These are phyloP conservation scores for Gallirallus australis DNA, from an alignment of 2,797 vertebrate species.

Conservation along the genomic window DNA sequence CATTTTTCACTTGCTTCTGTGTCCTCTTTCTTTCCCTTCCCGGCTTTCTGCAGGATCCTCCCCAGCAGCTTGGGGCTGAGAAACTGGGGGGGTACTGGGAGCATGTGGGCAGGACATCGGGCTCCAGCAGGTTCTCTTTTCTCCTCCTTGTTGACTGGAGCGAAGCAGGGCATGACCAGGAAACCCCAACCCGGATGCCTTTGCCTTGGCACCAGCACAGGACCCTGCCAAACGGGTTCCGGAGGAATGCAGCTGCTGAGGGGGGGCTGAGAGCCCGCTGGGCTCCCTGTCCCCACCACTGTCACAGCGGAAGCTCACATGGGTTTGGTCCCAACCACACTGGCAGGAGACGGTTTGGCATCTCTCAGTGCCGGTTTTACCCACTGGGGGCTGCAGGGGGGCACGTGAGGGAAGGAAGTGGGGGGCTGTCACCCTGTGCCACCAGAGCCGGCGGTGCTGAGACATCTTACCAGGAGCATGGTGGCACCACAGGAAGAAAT, in stretches of 20 bases:
- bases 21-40: not conserved
- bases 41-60: rapidly evolving
- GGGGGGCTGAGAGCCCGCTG: not conserved
- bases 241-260: constrained; percentile 29
- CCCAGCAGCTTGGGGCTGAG: rapidly evolving
- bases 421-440: not conserved
- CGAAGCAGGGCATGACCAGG: constrained; percentile 22
- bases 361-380: not conserved
- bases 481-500: not conserved
- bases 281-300: not conserved
- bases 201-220: not conserved
- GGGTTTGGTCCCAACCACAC: rapidly evolving
- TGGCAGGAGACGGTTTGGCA: not conserved
- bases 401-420: too few species aligned
- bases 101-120: rapidly evolving
- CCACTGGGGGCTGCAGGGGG: not conserved
- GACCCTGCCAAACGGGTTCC: constrained; percentile 40
- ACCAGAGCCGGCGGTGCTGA: not conserved
- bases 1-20: constrained; percentile 33
- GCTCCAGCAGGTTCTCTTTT: not conserved
- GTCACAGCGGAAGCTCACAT: not conserved
- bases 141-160: not conserved
- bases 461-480: rapidly evolving
- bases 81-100: too few species aligned
- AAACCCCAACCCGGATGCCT: not conserved